Evolutionary conservation across 1,140 invertebrate species (phyloP).

Genomic region (Monomorium pharaonis): DNA sequence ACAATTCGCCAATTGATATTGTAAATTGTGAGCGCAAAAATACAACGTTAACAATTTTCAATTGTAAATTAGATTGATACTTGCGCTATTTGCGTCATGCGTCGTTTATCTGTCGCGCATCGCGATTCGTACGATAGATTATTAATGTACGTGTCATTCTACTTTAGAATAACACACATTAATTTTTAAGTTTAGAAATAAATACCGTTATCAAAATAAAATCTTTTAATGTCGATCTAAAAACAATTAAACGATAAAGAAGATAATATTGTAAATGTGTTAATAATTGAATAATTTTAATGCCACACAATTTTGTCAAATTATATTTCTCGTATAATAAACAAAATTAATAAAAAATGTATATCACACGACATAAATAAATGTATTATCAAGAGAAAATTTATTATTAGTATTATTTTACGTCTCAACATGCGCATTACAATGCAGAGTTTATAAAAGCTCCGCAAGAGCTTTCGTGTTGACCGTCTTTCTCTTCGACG

Average conservation of each 20-base stretch:
- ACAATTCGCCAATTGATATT: neutral
- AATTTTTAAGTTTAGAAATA: no score
- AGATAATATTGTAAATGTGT: neutral
- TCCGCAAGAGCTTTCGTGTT: neutral
- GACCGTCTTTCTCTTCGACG: constrained; percentile 29
- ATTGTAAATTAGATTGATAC: neutral
- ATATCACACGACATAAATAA: neutral
- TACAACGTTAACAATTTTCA: neutral
- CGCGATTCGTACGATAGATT: neutral
- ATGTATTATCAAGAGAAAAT: constrained; percentile 7
- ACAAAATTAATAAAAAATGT: neutral
- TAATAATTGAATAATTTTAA: neutral
- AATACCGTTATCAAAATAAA: neutral
- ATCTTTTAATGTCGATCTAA: neutral
- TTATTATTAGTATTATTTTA: constrained; percentile 10
- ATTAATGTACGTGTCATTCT: neutral
- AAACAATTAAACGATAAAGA: neutral
- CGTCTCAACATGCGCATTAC: neutral
- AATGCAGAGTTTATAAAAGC: constrained; percentile 21
- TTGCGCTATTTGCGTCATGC: neutral
- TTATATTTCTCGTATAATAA: neutral
- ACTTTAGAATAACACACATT: neutral
- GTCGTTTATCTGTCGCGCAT: neutral
- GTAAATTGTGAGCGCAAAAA: neutral
- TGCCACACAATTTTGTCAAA: neutral